A percentile compares a stretch with the other conserved stretches of the same genome.
These are phyloP conservation scores for Lagria hirta DNA, from an alignment of 2,888 invertebrate species.

Conservation along the genomic window DNA sequence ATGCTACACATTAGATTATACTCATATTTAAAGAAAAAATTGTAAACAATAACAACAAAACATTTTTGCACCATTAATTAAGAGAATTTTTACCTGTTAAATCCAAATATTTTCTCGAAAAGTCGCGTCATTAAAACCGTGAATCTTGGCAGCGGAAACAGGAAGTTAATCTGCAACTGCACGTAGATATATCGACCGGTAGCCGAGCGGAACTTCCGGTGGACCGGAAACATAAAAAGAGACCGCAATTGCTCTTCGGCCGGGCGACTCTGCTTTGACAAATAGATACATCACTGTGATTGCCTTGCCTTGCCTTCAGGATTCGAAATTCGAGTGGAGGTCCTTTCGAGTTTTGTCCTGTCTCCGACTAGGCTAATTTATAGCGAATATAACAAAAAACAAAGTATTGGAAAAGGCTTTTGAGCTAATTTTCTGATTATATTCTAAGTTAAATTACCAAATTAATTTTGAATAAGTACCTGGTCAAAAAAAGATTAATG, in stretches of 20 bases:
- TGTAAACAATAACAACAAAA: no score
- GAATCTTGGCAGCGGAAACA: slow-evolving; percentile 51
- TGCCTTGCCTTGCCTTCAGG: slow-evolving; percentile 28
- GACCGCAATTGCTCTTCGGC: slow-evolving; percentile 53
- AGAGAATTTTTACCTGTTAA: no score
- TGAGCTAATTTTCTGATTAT: no score
- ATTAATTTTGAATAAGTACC: no score
- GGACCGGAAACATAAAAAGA: slow-evolving; percentile 56
- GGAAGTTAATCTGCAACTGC: slow-evolving; percentile 56
- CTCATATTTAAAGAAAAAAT: no score
- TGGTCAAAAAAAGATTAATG: no score
- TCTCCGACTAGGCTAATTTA: slow-evolving; percentile 24
- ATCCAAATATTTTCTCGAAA: no score
- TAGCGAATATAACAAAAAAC: slow-evolving; percentile 4
- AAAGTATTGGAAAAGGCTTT: no score
- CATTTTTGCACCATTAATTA: no score
- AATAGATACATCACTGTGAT: slow-evolving; percentile 43
- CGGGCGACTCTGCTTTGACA: slow-evolving; percentile 46
- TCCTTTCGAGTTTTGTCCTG: slow-evolving; percentile 22
- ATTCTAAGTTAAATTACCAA: no score
- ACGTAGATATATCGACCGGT: slow-evolving; percentile 55
- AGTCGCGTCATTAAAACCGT: slow-evolving; percentile 46
- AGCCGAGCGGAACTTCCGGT: slow-evolving; percentile 55
- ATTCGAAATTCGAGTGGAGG: slow-evolving; percentile 28
- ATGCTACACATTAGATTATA: no score